A percentile compares a stretch with the other conserved stretches of the same genome.
Conservation (phyloP, 2,888 invertebrate species). For the Rhagium mordax region DNA sequence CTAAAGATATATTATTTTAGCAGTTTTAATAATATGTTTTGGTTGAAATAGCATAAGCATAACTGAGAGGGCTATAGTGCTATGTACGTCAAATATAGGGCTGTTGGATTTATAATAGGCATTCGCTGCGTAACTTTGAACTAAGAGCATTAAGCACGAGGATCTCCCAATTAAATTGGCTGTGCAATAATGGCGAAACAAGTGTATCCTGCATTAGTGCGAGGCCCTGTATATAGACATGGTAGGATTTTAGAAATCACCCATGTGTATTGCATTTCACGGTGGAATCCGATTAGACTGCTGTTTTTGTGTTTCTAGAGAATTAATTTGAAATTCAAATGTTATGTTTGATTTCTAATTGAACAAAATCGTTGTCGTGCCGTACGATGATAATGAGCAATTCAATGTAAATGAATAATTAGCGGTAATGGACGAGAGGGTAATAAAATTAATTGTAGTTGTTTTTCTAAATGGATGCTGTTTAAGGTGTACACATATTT, state of each 20-base stretch:
- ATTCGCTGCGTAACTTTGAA: too few relatives aligned
- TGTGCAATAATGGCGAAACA: neutral
- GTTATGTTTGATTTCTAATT: slow-evolving; percentile 17
- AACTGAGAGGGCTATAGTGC: too few relatives aligned
- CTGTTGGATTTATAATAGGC: too few relatives aligned
- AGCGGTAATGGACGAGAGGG: slow-evolving; percentile 3
- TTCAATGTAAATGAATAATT: slow-evolving; percentile 33
- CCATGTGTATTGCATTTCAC: slow-evolving; percentile 11
- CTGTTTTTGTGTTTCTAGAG: slow-evolving; percentile 1
- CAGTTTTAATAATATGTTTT: too few relatives aligned
- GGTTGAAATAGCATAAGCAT: too few relatives aligned
- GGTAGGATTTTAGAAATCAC: slow-evolving; percentile 6
- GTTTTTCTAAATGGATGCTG: neutral
- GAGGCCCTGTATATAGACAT: neutral
- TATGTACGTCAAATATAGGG: too few relatives aligned
- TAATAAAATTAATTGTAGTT: slow-evolving; percentile 24
- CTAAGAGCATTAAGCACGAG: too few relatives aligned
- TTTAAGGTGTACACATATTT: too few relatives aligned
- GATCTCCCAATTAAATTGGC: too few relatives aligned
- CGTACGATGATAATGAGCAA: slow-evolving; percentile 3
- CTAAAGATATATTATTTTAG: too few relatives aligned
- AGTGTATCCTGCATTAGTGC: neutral
- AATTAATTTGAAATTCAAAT: slow-evolving; percentile 32
- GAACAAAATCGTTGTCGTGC: slow-evolving; percentile 14
- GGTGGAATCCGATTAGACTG: slow-evolving; percentile 5